Conservation (phyloP, 2,113 vertebrate species). For the Prionailurus viverrinus region DNA sequence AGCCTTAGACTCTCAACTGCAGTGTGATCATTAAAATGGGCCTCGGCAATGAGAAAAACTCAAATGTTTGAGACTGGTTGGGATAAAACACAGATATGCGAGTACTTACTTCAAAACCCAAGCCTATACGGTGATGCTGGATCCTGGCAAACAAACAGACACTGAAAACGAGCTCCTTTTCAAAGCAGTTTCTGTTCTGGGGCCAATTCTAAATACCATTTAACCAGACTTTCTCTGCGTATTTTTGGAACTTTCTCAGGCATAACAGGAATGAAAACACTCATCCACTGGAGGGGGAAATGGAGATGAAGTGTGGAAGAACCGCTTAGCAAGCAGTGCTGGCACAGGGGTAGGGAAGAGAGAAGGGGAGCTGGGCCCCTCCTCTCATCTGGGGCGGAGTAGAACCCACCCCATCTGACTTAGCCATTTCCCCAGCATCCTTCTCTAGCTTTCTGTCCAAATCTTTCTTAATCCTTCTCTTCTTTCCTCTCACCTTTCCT, state of each 20-base stretch:
- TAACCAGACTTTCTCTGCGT: conserved; percentile 61
- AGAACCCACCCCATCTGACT: neutral
- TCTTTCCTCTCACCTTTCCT: neutral
- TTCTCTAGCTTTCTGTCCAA: neutral
- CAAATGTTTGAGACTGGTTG: neutral
- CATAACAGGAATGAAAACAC: conserved; percentile 73
- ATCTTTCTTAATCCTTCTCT: neutral
- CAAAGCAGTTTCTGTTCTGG: conserved; percentile 67
- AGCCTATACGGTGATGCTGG: neutral
- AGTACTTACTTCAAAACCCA: conserved; percentile 40
- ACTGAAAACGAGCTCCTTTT: conserved; percentile 36
- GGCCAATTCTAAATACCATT: conserved; percentile 68
- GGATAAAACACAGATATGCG: conserved; percentile 18
- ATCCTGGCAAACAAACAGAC: conserved; percentile 58
- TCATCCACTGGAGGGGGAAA: conserved; percentile 12
- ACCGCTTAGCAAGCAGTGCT: neutral
- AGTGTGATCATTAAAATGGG: neutral
- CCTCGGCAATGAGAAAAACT: conserved; percentile 14
- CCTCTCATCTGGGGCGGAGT: neutral
- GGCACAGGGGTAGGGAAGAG: neutral
- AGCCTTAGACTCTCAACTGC: neutral
- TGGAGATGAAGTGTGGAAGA: conserved; percentile 68
- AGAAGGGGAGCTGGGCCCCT: neutral
- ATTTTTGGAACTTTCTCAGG: conserved; percentile 72
- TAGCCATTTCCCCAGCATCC: neutral